Evolutionary conservation across 2,888 invertebrate genomes (phyloP), one percentile per base, ranked within the genome.

Genomic region (Chelonus formosanus): DNA sequence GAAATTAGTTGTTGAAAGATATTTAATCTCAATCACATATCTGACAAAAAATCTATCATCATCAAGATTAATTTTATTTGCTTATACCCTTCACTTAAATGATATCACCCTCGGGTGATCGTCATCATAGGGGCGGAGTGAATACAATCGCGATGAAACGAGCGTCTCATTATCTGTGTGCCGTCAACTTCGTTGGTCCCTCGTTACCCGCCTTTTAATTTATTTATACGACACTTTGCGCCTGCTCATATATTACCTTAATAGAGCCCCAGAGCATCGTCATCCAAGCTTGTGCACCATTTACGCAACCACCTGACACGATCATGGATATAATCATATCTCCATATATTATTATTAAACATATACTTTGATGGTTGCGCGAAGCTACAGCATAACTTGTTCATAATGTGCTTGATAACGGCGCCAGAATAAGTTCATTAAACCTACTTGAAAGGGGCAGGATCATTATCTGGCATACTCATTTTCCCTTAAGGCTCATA

Each of bases 101-200:
- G 4, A 59, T 56, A 65, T 60, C 55, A 34, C 55, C 65, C 65
- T 59, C 40, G 40, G 59, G 59, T 57, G 53, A 40, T 65, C 53
- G 36, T 56, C 65, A 59, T 65, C 58, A 65, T 65, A 34, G 20
- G 61, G 65, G 60, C 60, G 65, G 50, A 60, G 56, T 65, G 53
- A 47, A 52, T 58, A 61, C 65, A 61, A 65, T 65, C 61, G 65
- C 55, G 56, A 65, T 60, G 35, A 35, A 62, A 61, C 45, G 40
- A 65, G 47, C 65, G 40, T 50, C 65, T 65, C 61, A 65, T 65
- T 65, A 65, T 61, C 65, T 55, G 56, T 48, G 54, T 56, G 60
- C 36, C 48, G 60, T 31, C 20, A 35, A 10, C 52, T 8, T n/a
- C 20, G 48, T 48, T 52, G 32, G 31, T 47, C 34, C 45, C 34